phyloP scores from a whole-genome alignment of 2,888 invertebrate genomes.

The Tipula helvola region DNA sequence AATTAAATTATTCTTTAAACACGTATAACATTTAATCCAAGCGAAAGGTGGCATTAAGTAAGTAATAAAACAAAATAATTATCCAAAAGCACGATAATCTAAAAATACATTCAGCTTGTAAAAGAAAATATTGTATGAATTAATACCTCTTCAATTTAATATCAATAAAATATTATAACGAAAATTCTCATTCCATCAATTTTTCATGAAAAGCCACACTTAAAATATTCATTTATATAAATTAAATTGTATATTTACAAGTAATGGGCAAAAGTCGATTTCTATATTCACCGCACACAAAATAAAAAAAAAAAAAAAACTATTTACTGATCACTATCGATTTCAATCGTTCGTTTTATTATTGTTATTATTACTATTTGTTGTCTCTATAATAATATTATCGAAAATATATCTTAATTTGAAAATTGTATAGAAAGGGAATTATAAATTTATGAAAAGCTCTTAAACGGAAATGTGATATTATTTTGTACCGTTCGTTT shows the following conservation, averaged over 20 bases:
- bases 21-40: neutral
- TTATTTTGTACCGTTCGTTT: neutral
- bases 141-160: neutral
- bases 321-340: constrained; percentile 4
- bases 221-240: neutral
- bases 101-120: neutral
- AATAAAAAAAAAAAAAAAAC: neutral
- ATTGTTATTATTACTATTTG: neutral
- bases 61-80: neutral
- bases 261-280: neutral
- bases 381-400: neutral
- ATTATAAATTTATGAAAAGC: neutral
- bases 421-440: neutral
- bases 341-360: neutral
- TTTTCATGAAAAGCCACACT: neutral
- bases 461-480: neutral
- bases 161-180: neutral
- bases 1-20: neutral
- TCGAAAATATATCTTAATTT: neutral
- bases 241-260: neutral
- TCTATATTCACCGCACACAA: neutral
- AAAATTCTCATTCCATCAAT: neutral
- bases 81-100: neutral
- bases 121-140: neutral
- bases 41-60: neutral